phyloP scores from a whole-genome alignment of 2,797 vertebrate species.

The Bradypus variegatus region DNA sequence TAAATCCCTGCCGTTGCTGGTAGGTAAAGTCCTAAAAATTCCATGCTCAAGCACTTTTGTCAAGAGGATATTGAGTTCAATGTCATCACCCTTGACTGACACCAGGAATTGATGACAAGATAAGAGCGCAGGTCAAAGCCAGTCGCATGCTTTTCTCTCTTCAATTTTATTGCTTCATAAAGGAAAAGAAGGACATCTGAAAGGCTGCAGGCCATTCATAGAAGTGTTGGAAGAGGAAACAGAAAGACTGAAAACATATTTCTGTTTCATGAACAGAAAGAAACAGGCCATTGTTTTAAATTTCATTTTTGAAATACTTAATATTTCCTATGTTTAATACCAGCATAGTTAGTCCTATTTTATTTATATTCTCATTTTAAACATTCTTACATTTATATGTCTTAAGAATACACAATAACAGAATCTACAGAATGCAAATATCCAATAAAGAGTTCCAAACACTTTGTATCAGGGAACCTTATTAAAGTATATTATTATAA shows the following conservation, averaged over 20 bases:
- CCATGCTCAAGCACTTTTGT: not conserved
- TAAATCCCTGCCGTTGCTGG: not conserved
- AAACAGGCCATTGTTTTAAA: not conserved
- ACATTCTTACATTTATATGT: not conserved
- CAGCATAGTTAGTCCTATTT: not conserved
- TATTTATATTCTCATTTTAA: not conserved
- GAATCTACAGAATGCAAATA: not conserved
- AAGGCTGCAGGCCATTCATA: not conserved
- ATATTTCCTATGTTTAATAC: not conserved
- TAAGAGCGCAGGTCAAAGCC: not conserved
- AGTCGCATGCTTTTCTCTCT: not conserved
- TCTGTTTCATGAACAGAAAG: not conserved
- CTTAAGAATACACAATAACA: not conserved
- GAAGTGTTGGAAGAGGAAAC: not conserved
- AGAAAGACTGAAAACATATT: not conserved
- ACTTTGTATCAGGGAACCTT: not conserved
- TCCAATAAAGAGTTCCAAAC: not conserved
- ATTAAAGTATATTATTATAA: not conserved
- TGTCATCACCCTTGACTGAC: not conserved
- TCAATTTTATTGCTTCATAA: not conserved
- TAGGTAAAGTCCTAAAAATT: not conserved
- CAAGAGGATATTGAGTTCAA: not conserved
- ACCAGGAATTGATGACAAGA: not conserved
- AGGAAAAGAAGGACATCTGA: not conserved
- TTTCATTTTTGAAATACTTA: constrained; percentile 9